A percentile compares a stretch with the other conserved stretches of the same genome.
Evolutionary conservation across 1,140 invertebrate genomes (phyloP).

Genomic region (silkworm (Bombyx mori)): ASM3026992v2 NC_085107.1:8832501-8833000

Average conservation of each 20-base stretch:
- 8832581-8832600: slow-evolving; percentile 94
- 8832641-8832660: slow-evolving; percentile 90
- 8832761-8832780: slow-evolving; percentile 93
- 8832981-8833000: too few species aligned
- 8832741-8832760: slow-evolving; percentile 95
- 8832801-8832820: slow-evolving; percentile 90
- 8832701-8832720: not conserved
- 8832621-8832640: slow-evolving; percentile 91
- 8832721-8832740: slow-evolving; percentile 42
- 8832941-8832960: not conserved
- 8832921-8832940: slow-evolving; percentile 81
- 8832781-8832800: slow-evolving; percentile 96
- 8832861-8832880: slow-evolving; percentile 96
- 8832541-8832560: slow-evolving; percentile 92
- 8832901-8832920: slow-evolving; percentile 91
- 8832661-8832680: slow-evolving; percentile 7
- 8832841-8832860: slow-evolving; percentile 98
- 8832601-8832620: slow-evolving; percentile 94
- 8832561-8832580: slow-evolving; percentile 86
- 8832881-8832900: slow-evolving; percentile 92
- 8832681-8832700: not conserved
- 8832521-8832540: slow-evolving; percentile 95
- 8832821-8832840: slow-evolving; percentile 95
- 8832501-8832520: slow-evolving; percentile 97
- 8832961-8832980: too few species aligned